Conservation (phyloP, 2,888 invertebrate genomes). For the Pseudoips prasinana region DNA sequence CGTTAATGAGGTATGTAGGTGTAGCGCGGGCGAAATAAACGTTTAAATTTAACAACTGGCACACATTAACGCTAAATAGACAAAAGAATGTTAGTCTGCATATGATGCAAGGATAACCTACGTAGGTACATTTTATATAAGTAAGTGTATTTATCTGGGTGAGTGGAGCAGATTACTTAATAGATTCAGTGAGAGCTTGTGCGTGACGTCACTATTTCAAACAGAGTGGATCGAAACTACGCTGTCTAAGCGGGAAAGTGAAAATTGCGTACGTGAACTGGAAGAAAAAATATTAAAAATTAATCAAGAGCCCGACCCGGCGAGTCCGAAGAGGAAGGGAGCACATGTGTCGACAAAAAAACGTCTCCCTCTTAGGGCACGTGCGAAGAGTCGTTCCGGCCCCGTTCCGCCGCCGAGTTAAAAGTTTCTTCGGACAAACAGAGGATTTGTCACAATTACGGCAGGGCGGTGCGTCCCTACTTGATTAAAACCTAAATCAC, state of each 20-base stretch:
- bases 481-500: constrained; percentile 83
- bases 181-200: constrained; percentile 41
- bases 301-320: constrained; percentile 64
- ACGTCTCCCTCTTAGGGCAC: constrained; percentile 70
- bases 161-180: constrained; percentile 40
- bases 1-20: constrained; percentile 79
- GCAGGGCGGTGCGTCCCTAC: constrained; percentile 76
- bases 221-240: constrained; percentile 38
- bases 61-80: constrained; percentile 60
- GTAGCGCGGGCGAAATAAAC: constrained; percentile 78
- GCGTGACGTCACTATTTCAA: constrained; percentile 44
- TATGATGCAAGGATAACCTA: constrained; percentile 39
- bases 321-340: constrained; percentile 45
- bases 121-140: constrained; percentile 1
- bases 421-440: constrained; percentile 81
- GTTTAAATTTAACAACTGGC: constrained; percentile 62
- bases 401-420: constrained; percentile 72
- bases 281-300: constrained; percentile 82
- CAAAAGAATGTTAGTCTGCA: constrained; percentile 44
- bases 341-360: constrained; percentile 82
- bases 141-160: constrained; percentile 1
- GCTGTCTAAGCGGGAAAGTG: constrained; percentile 69
- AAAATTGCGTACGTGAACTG: constrained; percentile 82
- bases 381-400: constrained; percentile 76
- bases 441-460: constrained; percentile 83